These are phyloP conservation scores for Clanis bilineata DNA, from an alignment of 2,888 invertebrate genomes.

Conservation along the genomic window DNA sequence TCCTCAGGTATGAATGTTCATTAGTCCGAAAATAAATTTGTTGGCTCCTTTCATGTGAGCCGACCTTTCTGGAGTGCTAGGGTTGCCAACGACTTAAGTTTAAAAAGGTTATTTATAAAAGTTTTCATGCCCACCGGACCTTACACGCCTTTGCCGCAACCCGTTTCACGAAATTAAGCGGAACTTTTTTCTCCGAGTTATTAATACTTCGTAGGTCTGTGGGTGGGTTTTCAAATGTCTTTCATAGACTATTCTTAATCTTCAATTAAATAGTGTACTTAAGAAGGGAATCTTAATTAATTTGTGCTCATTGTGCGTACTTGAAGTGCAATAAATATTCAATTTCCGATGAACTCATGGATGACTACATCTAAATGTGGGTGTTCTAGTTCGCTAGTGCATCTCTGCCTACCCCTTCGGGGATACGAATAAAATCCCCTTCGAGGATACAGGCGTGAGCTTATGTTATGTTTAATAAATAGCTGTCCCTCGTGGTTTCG, in stretches of 20 bases:
- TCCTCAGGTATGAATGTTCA: constrained; percentile 75
- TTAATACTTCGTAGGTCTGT: constrained; percentile 18
- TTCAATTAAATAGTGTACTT: not conserved
- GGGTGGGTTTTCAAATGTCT: not conserved
- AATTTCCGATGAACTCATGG: too few species aligned
- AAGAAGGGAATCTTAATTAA: not conserved
- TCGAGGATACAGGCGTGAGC: too few species aligned
- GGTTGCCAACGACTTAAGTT: constrained; percentile 23
- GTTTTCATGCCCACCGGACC: constrained; percentile 20
- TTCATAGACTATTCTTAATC: constrained; percentile 6
- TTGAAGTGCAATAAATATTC: not conserved
- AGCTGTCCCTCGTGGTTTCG: too few species aligned
- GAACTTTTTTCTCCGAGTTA: constrained; percentile 23
- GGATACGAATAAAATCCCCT: too few species aligned
- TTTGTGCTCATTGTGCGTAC: not conserved
- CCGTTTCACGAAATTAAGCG: constrained; percentile 22
- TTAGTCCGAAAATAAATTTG: constrained; percentile 66
- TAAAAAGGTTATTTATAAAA: constrained; percentile 29
- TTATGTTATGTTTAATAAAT: too few species aligned
- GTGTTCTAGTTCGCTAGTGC: too few species aligned
- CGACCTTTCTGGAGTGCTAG: constrained; percentile 43
- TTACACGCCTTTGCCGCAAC: constrained; percentile 17
- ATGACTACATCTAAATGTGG: too few species aligned
- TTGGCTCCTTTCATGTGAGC: constrained; percentile 49
- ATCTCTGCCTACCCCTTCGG: too few species aligned